These are phyloP conservation scores for Furcula furcula DNA, from an alignment of 2,888 invertebrate genomes.

Conservation along the genomic window DNA sequence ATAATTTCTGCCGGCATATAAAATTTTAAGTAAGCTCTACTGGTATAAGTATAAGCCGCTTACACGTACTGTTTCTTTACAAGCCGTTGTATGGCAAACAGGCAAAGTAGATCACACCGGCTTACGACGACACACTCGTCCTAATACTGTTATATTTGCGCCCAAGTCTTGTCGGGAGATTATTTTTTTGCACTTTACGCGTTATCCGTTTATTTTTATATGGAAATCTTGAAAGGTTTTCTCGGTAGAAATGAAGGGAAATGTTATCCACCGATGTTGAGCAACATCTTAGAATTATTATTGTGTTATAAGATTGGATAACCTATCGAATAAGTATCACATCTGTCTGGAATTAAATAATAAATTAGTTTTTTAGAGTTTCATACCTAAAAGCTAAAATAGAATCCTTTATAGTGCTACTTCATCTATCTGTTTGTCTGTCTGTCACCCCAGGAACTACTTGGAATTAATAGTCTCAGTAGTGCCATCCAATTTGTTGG, in stretches of 20 bases:
- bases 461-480: too few species aligned
- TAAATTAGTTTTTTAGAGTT: too few species aligned
- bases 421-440: too few species aligned
- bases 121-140: slow-evolving; percentile 22
- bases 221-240: background rate
- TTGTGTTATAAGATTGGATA: too few species aligned
- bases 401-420: too few species aligned
- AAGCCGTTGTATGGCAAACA: slow-evolving; percentile 9
- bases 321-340: too few species aligned
- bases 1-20: slow-evolving; percentile 9
- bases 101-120: slow-evolving; percentile 26
- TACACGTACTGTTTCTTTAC: slow-evolving; percentile 17
- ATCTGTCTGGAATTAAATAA: too few species aligned
- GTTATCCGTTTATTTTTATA: background rate
- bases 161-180: slow-evolving; percentile 5
- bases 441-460: too few species aligned
- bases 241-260: background rate
- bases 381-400: too few species aligned
- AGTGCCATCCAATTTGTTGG: too few species aligned
- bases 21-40: slow-evolving; percentile 20
- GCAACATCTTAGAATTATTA: too few species aligned
- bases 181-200: slow-evolving; percentile 5
- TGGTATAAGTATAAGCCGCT: slow-evolving; percentile 28
- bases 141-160: slow-evolving; percentile 12
- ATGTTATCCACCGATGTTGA: too few species aligned